Conservation (phyloP, 2,888 invertebrate species). For the Tiphia femorata region DNA sequence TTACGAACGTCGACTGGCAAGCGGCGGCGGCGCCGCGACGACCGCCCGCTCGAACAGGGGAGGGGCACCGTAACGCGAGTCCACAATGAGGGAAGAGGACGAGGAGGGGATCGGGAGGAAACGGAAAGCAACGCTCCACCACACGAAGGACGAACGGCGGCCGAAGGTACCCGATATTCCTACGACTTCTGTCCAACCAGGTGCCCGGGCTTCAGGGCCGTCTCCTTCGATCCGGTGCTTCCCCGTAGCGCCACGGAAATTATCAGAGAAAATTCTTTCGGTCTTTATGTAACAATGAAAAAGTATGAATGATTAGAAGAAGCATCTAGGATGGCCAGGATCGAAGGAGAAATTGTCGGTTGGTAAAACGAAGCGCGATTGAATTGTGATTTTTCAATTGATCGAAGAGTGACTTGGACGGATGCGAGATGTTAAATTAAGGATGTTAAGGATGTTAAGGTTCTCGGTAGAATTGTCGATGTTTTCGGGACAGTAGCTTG, state of each 20-base stretch:
- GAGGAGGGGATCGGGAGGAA: slow-evolving; percentile 15
- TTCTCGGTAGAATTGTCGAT: too few relatives aligned
- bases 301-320: too few relatives aligned
- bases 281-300: too few relatives aligned
- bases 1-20: slow-evolving; percentile 54
- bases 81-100: slow-evolving; percentile 1
- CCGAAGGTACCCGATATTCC: slow-evolving; percentile 23
- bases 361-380: too few relatives aligned
- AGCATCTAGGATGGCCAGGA: too few relatives aligned
- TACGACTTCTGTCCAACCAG: slow-evolving; percentile 7
- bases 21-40: slow-evolving; percentile 23
- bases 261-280: neutral
- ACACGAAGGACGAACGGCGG: neutral
- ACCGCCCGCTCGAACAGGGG: slow-evolving; percentile 20
- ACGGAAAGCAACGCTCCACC: slow-evolving; percentile 1
- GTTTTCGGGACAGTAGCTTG: too few relatives aligned
- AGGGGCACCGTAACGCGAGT: slow-evolving; percentile 31
- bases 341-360: too few relatives aligned
- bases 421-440: too few relatives aligned
- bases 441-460: too few relatives aligned
- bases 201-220: neutral
- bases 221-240: neutral
- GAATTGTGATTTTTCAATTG: too few relatives aligned
- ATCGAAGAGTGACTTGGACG: too few relatives aligned
- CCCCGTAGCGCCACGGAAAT: neutral